Conservation (phyloP, 1,140 invertebrate genomes). For the Calycopis cecrops region DNA sequence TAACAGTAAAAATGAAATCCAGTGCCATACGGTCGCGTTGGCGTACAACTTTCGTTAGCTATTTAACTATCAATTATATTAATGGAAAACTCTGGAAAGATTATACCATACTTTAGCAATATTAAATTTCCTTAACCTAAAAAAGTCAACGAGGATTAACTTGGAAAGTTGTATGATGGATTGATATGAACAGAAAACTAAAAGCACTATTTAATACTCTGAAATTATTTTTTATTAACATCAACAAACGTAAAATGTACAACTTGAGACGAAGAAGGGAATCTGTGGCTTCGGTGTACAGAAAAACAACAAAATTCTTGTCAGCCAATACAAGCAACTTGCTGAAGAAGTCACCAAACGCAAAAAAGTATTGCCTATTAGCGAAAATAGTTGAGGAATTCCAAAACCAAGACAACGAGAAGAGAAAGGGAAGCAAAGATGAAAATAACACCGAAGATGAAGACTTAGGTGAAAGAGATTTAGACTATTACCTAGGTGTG, state of each 20-base stretch:
- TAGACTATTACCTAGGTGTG: conserved; percentile 59
- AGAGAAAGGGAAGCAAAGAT: conserved; percentile 19
- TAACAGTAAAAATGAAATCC: conserved; percentile 46
- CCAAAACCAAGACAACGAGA: conserved; percentile 24
- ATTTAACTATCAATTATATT: background rate
- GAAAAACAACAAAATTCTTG: conserved; percentile 61
- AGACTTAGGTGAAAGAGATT: conserved; percentile 50
- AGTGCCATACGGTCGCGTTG: conserved; percentile 40
- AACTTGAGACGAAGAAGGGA: conserved; percentile 54
- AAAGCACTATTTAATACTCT: conserved; percentile 23
- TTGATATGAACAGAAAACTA: conserved; percentile 36
- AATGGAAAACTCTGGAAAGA: background rate
- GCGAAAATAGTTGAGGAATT: conserved; percentile 42
- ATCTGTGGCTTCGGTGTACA: conserved; percentile 58
- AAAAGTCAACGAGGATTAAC: background rate
- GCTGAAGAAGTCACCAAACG: conserved; percentile 51
- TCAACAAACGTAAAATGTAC: conserved; percentile 38
- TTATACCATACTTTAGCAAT: background rate
- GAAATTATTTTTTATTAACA: conserved; percentile 28
- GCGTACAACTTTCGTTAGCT: conserved; percentile 34
- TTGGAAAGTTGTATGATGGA: conserved; percentile 10
- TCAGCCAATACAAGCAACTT: conserved; percentile 47
- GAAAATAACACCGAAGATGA: conserved; percentile 34
- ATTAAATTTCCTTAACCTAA: background rate
- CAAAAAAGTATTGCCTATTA: conserved; percentile 43